Evolutionary conservation across 2,888 invertebrate genomes (phyloP).

Genomic region (Meganola albula): DNA sequence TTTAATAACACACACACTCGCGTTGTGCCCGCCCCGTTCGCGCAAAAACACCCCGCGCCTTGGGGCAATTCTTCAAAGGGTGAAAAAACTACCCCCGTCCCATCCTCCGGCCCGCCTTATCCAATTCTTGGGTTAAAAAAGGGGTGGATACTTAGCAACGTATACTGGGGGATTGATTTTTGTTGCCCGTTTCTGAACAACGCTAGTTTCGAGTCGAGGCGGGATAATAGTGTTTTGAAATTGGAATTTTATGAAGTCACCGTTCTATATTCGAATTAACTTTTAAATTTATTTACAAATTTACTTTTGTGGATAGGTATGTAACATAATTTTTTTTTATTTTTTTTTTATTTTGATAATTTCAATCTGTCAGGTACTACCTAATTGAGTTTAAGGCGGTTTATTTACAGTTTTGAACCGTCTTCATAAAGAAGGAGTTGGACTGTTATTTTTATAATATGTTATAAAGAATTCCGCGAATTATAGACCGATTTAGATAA

Average conservation of each 20-base stretch:
- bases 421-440: no score
- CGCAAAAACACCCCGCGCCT: conserved; percentile 62
- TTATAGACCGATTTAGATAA: no score
- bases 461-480: no score
- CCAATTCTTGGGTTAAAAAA: conserved; percentile 75
- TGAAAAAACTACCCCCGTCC: conserved; percentile 61
- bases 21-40: conserved; percentile 38
- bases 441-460: no score
- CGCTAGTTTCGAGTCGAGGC: conserved; percentile 28
- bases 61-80: conserved; percentile 77
- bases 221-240: conserved; percentile 15
- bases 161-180: conserved; percentile 60
- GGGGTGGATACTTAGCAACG: conserved; percentile 74
- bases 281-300: not conserved
- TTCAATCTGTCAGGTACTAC: no score
- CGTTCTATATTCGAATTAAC: conserved; percentile 2
- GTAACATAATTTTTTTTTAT: no score
- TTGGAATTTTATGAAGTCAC: conserved; percentile 10
- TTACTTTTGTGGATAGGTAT: not conserved
- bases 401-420: no score
- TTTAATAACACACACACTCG: conserved; percentile 58
- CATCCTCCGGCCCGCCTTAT: conserved; percentile 62
- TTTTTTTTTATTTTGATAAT: no score
- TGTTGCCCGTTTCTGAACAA: conserved; percentile 35
- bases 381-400: no score